phyloP scores from a whole-genome alignment of 30 jellyfish, hydroid and myxozoan species.

The Pelagia noctiluca region DNA sequence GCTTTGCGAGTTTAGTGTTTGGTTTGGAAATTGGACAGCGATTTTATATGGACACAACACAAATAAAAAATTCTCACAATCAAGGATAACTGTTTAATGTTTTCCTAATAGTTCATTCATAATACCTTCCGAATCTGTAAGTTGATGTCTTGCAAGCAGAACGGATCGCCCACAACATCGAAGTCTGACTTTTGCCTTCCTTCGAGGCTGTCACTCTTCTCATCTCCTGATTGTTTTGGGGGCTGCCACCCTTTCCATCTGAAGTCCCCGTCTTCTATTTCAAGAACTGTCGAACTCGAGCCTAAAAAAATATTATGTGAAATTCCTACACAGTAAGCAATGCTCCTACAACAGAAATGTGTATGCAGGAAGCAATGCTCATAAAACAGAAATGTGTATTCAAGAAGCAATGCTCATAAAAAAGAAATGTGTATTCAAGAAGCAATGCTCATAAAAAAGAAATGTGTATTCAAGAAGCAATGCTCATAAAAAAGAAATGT shows the following conservation, averaged over 20 bases:
- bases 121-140: constrained; percentile 63
- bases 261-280: constrained; percentile 62
- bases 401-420: too few relatives aligned
- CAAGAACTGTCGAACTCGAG: constrained; percentile 37
- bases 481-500: too few relatives aligned
- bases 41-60: too few relatives aligned
- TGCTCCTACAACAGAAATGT: too few relatives aligned
- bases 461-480: too few relatives aligned
- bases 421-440: too few relatives aligned
- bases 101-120: background rate
- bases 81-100: background rate
- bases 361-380: too few relatives aligned
- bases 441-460: too few relatives aligned
- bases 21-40: too few relatives aligned
- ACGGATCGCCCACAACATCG: constrained; percentile 67
- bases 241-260: constrained; percentile 80
- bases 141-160: constrained; percentile 52
- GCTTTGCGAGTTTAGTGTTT: too few relatives aligned
- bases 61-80: too few relatives aligned
- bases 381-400: too few relatives aligned
- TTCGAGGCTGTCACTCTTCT: background rate
- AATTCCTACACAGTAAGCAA: background rate
- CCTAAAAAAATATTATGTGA: constrained; percentile 23
- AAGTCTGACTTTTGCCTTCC: constrained; percentile 22
- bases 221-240: background rate